Conservation (phyloP, 2,888 invertebrate species). For the Drosophila nigritarsus region DNA sequence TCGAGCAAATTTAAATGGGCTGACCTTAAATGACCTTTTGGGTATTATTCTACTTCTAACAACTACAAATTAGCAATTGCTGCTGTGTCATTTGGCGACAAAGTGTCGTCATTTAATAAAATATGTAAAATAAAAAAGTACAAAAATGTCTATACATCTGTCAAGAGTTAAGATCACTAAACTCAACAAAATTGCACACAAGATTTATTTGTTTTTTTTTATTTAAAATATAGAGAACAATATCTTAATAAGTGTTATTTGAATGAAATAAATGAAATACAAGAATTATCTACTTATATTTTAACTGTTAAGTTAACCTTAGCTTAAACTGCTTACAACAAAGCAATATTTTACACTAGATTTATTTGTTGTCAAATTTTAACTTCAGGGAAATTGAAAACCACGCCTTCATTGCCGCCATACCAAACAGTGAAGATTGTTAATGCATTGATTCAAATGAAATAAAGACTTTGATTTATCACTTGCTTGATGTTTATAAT, state of each 20-base stretch:
- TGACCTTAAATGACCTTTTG: neutral
- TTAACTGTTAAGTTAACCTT: neutral
- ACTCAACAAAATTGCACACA: neutral
- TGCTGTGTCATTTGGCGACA: no score
- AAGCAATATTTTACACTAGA: slow-evolving; percentile 8
- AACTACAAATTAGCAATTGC: neutral
- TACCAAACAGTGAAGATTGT: neutral
- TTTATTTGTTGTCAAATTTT: slow-evolving; percentile 25
- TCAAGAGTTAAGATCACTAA: neutral
- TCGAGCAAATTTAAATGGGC: neutral
- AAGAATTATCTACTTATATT: neutral
- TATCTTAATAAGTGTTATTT: neutral
- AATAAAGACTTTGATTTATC: slow-evolving; percentile 38
- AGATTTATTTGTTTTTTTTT: neutral
- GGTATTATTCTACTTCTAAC: neutral
- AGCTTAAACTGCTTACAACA: neutral
- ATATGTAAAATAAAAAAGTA: no score
- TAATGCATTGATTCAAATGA: slow-evolving; percentile 32
- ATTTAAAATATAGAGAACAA: neutral
- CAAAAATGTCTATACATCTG: neutral
- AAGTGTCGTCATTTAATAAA: no score
- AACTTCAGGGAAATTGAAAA: slow-evolving; percentile 14
- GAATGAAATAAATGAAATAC: neutral
- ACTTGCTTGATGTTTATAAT: neutral
- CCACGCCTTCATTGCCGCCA: slow-evolving; percentile 28